Evolutionary conservation across 1,140 invertebrate species (phyloP).

Genomic region (Lucilia sericata): DNA sequence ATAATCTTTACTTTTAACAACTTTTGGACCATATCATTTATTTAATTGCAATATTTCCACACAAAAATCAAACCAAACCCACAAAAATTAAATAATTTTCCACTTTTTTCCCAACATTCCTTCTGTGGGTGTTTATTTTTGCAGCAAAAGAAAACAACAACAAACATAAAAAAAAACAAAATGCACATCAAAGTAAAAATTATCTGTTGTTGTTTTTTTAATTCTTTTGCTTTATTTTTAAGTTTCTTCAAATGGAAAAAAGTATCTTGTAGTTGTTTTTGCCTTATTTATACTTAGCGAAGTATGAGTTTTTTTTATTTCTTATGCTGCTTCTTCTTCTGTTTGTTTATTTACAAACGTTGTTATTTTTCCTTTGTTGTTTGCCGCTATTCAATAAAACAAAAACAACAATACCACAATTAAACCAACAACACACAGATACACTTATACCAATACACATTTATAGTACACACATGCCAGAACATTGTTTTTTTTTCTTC

Average conservation of each 20-base stretch:
- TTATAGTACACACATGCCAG: slow-evolving; percentile 28
- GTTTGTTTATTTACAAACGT: slow-evolving; percentile 44
- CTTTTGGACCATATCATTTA: no score
- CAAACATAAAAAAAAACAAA: not conserved
- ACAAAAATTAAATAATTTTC: slow-evolving; percentile 14
- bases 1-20: no score
- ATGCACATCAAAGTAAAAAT: slow-evolving; percentile 5
- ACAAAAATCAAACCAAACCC: no score
- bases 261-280: slow-evolving; percentile 8
- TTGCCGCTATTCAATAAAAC: slow-evolving; percentile 1
- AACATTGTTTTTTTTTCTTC: not conserved
- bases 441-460: not conserved
- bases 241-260: not conserved
- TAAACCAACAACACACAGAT: slow-evolving; percentile 31
- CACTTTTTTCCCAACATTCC: not conserved
- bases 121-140: slow-evolving; percentile 10
- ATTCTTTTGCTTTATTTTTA: not conserved
- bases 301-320: not conserved
- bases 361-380: slow-evolving; percentile 32
- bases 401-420: not conserved
- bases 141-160: not conserved
- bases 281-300: not conserved
- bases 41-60: no score
- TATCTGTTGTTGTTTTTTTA: not conserved
- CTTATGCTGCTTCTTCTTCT: not conserved